A percentile compares a stretch with the other conserved stretches of the same genome.
These are phyloP conservation scores for Matsumurasca onukii DNA, from an alignment of 1,140 invertebrate genomes.

Conservation along the genomic window DNA sequence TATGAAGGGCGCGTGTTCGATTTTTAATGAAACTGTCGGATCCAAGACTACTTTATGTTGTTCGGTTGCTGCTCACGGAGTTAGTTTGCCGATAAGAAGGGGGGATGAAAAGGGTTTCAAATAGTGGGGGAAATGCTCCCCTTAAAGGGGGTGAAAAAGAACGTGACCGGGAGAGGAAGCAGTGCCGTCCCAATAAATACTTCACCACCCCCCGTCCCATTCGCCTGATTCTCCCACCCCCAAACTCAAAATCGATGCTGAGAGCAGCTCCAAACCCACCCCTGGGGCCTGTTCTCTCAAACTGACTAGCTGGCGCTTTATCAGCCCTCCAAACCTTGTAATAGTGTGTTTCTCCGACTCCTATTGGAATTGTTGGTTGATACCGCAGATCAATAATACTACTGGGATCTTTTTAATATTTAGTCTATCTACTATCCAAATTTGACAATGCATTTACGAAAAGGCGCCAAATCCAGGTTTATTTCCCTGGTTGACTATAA, in stretches of 20 bases:
- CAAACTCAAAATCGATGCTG: slow-evolving; percentile 8
- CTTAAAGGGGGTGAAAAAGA: slow-evolving; percentile 2
- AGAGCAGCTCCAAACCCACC: not conserved
- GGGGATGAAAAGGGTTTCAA: too few species aligned
- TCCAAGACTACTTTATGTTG: slow-evolving; percentile 15
- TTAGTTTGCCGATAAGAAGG: not conserved
- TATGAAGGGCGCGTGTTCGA: slow-evolving; percentile 24
- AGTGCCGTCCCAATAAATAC: slow-evolving; percentile 24
- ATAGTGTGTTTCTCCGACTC: too few species aligned
- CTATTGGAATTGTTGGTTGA: too few species aligned
- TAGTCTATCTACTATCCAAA: too few species aligned
- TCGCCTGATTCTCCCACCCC: not conserved
- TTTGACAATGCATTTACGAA: too few species aligned
- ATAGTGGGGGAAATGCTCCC: not conserved
- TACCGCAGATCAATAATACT: too few species aligned
- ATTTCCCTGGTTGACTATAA: too few species aligned
- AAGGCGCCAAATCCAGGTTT: too few species aligned
- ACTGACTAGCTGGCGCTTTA: slow-evolving; percentile 20
- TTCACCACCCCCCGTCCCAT: slow-evolving; percentile 27
- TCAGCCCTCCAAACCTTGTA: not conserved
- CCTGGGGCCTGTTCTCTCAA: slow-evolving; percentile 3
- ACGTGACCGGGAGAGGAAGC: slow-evolving; percentile 13
- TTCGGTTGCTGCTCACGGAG: slow-evolving; percentile 10
- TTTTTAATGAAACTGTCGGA: slow-evolving; percentile 27
- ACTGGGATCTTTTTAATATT: too few species aligned